phyloP scores from a whole-genome alignment of 2,797 vertebrate genomes.

The Galago senegalensis region DNA sequence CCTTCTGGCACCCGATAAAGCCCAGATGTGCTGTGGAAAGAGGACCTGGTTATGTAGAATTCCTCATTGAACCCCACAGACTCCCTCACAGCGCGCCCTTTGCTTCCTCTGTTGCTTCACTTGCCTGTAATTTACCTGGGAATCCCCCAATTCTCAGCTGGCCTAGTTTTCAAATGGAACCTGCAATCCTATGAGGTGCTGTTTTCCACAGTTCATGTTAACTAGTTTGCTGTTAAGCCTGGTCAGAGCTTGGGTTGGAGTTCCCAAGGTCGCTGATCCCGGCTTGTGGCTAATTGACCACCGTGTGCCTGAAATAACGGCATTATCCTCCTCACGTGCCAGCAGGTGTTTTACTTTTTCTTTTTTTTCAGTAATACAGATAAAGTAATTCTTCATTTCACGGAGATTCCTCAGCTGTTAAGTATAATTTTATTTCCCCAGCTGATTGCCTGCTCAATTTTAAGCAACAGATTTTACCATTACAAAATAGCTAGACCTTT shows the following conservation, averaged over 20 bases:
- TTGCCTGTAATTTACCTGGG: neutral
- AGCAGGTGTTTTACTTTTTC: neutral
- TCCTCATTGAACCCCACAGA: neutral
- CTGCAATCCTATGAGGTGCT: neutral
- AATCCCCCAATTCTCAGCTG: neutral
- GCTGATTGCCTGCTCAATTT: neutral
- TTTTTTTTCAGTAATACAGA: neutral
- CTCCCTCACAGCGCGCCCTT: neutral
- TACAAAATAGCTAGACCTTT: conserved; percentile 42
- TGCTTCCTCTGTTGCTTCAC: neutral
- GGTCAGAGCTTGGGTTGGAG: neutral
- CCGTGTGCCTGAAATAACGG: neutral
- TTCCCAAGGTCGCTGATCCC: neutral
- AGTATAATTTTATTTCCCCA: conserved; percentile 29
- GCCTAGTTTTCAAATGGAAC: neutral
- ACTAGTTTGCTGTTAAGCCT: conserved; percentile 20
- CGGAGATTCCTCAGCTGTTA: neutral
- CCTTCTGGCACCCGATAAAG: neutral
- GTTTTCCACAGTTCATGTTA: neutral
- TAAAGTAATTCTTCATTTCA: conserved; percentile 29
- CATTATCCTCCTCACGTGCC: neutral
- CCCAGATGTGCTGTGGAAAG: conserved; percentile 26
- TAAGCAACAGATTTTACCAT: conserved; percentile 38
- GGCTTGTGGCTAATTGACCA: neutral
- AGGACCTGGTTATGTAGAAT: neutral